These are phyloP conservation scores for Notarius lentiginosus DNA, from an alignment of 2,113 vertebrate species.

Conservation along the genomic window DNA sequence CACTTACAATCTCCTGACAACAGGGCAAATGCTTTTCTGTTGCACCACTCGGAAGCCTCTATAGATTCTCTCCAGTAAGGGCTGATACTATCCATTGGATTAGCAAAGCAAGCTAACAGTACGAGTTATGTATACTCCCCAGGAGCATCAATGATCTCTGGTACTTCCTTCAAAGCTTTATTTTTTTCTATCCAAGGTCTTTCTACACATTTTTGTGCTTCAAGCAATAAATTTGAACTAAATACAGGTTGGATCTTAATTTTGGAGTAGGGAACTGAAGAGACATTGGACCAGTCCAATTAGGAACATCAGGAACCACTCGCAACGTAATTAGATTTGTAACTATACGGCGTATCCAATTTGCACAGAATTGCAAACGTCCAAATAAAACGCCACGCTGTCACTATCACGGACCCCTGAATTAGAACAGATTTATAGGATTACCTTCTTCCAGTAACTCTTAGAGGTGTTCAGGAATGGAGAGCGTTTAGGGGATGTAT, in stretches of 20 bases:
- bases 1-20: not conserved
- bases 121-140: not conserved
- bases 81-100: not conserved
- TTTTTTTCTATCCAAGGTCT: not conserved
- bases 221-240: not conserved
- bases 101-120: not conserved
- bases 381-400: not conserved
- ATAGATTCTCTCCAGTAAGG: not conserved
- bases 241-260: not conserved
- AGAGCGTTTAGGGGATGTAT: constrained; percentile 39
- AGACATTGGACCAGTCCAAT: not conserved
- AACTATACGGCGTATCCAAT: not conserved
- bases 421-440: not conserved
- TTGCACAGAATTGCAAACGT: not conserved
- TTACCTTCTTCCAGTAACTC: not conserved
- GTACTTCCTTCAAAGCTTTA: not conserved
- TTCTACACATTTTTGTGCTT: not conserved
- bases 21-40: not conserved
- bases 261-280: not conserved
- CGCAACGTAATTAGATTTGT: no score
- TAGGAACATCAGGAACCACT: no score
- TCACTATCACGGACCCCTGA: not conserved
- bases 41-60: not conserved
- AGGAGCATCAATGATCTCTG: not conserved
- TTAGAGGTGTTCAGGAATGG: not conserved